Conservation (phyloP, 2,113 vertebrate species). For the Hippocampus guttulatus region DNA sequence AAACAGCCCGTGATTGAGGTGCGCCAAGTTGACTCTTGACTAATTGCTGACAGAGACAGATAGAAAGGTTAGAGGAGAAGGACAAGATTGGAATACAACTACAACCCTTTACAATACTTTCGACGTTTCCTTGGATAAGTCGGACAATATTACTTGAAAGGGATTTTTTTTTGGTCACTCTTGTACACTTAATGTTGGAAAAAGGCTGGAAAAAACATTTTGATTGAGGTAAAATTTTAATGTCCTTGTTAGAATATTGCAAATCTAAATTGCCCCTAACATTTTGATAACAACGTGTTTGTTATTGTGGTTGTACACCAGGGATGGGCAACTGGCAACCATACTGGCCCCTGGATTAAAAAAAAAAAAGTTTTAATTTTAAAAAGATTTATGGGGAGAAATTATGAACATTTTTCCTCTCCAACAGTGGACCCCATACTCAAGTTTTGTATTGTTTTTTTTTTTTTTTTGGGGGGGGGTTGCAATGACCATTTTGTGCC, state of each 20-base stretch:
- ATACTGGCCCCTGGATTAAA: no score
- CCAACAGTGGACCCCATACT: no score
- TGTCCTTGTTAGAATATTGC: background rate
- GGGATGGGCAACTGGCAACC: no score
- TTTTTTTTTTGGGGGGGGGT: no score
- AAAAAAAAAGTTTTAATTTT: no score
- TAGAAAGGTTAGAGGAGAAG: constrained; percentile 21
- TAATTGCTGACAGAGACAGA: constrained; percentile 50
- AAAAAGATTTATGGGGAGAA: no score
- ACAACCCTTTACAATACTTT: constrained; percentile 10
- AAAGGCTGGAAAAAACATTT: background rate
- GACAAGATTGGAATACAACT: constrained; percentile 14
- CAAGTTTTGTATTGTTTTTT: no score
- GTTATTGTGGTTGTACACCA: background rate
- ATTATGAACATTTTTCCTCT: no score
- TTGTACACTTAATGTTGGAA: background rate
- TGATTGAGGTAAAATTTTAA: background rate
- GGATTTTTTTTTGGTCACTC: background rate
- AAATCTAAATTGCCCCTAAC: background rate
- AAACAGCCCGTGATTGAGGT: constrained; percentile 39
- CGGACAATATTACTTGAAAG: background rate
- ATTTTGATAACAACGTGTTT: background rate
- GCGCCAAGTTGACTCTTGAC: constrained; percentile 28
- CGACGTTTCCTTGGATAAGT: constrained; percentile 1
- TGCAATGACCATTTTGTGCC: no score